Base-by-base conservation (phyloP, 2,113 vertebrate species). In the Rafetus swinhoei region DNA sequence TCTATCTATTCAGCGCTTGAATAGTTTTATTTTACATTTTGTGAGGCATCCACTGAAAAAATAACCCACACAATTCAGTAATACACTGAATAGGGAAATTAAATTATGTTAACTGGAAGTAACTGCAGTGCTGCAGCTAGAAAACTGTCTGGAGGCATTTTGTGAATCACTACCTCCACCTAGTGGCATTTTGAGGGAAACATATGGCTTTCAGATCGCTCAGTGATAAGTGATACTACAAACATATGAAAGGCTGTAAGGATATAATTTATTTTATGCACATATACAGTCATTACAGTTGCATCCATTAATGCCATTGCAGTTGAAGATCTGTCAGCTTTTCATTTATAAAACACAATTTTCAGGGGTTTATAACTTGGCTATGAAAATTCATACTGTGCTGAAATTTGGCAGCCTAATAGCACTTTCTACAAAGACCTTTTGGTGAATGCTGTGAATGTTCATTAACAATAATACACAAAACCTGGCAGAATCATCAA, bases 91-190 rank as follows among this genome's bases (percentile, higher is more conserved):
- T 24, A 84, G 54, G 55, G n/a, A 79, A 88, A 79, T 60, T 57
- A 85, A 92, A 85, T 13, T 27, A 27, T 18, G 9, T 21, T 91
- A 32, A 62, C 57, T 53, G 94, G 80, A 88, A 76, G 25, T 16
- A 59, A 12, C 16, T 39, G 89, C 52, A 54, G 14, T 35, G 50
- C 32, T 79, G 80, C 52, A 56, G 56, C 54, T 81, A 9, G 59
- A 50, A 50, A 80, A 15, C 16, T 0, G 15, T 1, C 6, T 32
- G 56, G 45, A 39, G 76, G 56, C 22, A 0, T 97, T 98, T 62
- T 86, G 82, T 60, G 97, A 98, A 96, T 93, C 97, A 1, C 96
- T 98, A 96, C 94, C 98, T 98, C 98, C 98, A 98, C 95, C 99
- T 99, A 98, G 98, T 98, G 99, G 97, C 92, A 56, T 7, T 39